Percentiles rank a stretch among this genome's conserved stretches.
These are phyloP conservation scores for Cantharis flavilabris DNA, from an alignment of 2,888 invertebrate species.

Conservation along the genomic window DNA sequence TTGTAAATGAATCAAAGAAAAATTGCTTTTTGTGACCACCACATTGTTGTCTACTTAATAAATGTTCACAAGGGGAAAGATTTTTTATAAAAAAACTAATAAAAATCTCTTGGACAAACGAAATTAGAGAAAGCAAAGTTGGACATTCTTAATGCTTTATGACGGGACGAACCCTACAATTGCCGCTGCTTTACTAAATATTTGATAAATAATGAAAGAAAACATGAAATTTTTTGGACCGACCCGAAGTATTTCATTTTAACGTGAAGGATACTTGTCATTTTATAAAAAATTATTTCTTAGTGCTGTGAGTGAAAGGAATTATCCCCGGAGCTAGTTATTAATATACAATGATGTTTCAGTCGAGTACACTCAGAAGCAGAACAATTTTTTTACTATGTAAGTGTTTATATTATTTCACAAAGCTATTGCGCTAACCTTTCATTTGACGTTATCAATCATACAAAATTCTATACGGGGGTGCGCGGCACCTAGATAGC, in stretches of 20 bases:
- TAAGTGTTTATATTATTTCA: too few relatives aligned
- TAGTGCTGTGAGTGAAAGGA: too few relatives aligned
- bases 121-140: constrained; percentile 1
- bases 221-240: not conserved
- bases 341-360: too few relatives aligned
- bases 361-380: too few relatives aligned
- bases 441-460: too few relatives aligned
- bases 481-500: too few relatives aligned
- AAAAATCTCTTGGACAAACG: not conserved
- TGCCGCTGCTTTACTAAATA: not conserved
- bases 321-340: too few relatives aligned
- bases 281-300: too few relatives aligned
- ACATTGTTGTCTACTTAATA: constrained; percentile 1
- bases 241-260: not conserved
- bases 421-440: too few relatives aligned
- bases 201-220: not conserved
- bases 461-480: too few relatives aligned
- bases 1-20: constrained; percentile 1
- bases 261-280: not conserved
- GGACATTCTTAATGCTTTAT: not conserved
- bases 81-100: not conserved
- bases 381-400: too few relatives aligned
- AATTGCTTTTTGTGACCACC: not conserved
- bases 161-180: not conserved
- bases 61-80: not conserved